Evolutionary conservation across 2,113 vertebrate species (phyloP), one percentile per base, ranked within the genome.

Genomic region (Ceuthmochares aereus): DNA sequence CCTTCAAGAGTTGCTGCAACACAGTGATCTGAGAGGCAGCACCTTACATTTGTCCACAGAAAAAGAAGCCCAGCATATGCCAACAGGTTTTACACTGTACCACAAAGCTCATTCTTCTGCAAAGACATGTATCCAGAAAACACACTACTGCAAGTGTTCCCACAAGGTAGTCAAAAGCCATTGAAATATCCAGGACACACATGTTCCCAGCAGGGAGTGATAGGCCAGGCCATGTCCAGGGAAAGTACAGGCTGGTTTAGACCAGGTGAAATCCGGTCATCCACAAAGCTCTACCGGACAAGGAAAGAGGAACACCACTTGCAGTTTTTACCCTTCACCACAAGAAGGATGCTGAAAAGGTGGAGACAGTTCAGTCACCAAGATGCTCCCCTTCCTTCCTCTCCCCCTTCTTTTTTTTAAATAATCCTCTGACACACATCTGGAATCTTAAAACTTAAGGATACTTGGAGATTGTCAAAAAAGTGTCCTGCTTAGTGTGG

Each of bases 251-350:
- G 15, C 47, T 90, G 51, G 21, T 63, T 89, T 37, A 88, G 23
- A 87, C 9, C 55, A 34, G 5, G 51, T 75, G 37, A 86, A 92
- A 84, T 70, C 26, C 0, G 0, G 43, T 86, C 32, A n/a, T 8
- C 32, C 58, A 36, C 75, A 82, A 75, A 79, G 34, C 29, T 88
- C 47, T 63, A 12, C 29, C 7, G 40, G 32, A 62, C 40, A 47
- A 32, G 12, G 37, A 23, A 83, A 72, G 12, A 67, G 30, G 12
- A 84, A 84, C 18, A 69, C 4, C 0, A 0, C 11, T 29, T 40
- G 59, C 36, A 49, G 29, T 0, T 94, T 73, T 69, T 32, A 45
- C 13, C 43, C 34, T 76, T 54, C 26, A n/a, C 64, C 37, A 56
- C n/a, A 77, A 73, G 20, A 68, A 60, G 7, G 56, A 75, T 42